These are phyloP conservation scores for Pocota personata DNA, from an alignment of 2,888 invertebrate species.

Conservation along the genomic window DNA sequence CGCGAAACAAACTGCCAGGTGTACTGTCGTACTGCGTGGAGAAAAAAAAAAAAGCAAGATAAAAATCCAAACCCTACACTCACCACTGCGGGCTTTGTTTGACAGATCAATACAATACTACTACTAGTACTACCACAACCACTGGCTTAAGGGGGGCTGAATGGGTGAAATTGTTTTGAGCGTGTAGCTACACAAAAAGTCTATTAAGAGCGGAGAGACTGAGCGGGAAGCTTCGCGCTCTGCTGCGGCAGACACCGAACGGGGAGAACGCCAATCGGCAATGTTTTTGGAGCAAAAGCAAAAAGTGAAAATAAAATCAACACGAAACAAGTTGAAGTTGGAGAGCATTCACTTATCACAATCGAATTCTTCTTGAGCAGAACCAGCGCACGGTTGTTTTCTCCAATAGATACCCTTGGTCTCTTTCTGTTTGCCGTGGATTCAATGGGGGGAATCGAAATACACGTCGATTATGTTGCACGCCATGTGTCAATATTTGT, in stretches of 20 bases:
- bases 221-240: conserved; percentile 32
- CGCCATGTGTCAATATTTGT: conserved; percentile 34
- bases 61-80: conserved; percentile 41
- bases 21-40: conserved; percentile 34
- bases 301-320: conserved; percentile 41
- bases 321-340: conserved; percentile 6
- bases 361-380: conserved; percentile 25
- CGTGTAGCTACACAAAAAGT: conserved; percentile 7
- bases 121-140: conserved; percentile 16
- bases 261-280: conserved; percentile 3
- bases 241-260: conserved; percentile 36
- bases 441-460: neutral
- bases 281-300: neutral
- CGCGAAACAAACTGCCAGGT: conserved; percentile 41
- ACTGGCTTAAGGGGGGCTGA: neutral
- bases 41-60: conserved; percentile 30
- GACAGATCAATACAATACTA: conserved; percentile 70
- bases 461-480: conserved; percentile 9
- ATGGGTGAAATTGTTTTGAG: conserved; percentile 12
- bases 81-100: conserved; percentile 65
- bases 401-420: conserved; percentile 1
- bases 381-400: conserved; percentile 10
- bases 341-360: conserved; percentile 38
- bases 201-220: conserved; percentile 17
- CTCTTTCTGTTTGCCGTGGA: neutral